Base-by-base conservation (phyloP, 1,140 invertebrate genomes). In the Capitella teleta region DNA sequence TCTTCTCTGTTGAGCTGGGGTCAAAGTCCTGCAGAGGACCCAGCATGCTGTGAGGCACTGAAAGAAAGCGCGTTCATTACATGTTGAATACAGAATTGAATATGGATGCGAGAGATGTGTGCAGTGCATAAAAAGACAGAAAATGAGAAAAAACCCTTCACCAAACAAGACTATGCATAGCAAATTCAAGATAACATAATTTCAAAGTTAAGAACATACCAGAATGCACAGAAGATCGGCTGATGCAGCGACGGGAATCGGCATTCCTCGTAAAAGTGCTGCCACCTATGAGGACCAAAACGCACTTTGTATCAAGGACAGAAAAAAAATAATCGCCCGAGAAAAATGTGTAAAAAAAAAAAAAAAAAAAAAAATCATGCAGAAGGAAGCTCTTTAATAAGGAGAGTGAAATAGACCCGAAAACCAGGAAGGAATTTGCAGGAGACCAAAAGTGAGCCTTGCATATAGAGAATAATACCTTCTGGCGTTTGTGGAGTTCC, bases 1-100 rank as follows among this genome's bases (percentile, higher is more conserved):
- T 56, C 28, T 49, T 37, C 45, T 37, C 49, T 1, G 45, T 51
- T 30, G 49, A 54, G n/a, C 40, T 54, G 19, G 57, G 52, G 2
- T 54, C 57, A 41, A 55, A 54, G 14, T 58, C 59, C 21, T 54
- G 44, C 2, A 62, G 51, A 14, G 58, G 57, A 2, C 58, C 61
- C 10, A 60, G 30, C 28, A 56, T 55, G 43, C 42, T 45, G 28
- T 45, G 23, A 1, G 28, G 28, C 43, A 45, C 23, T 45, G 23
- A 6, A 28, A 24, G 10, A 34, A 34, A 34, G 16, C 10, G 32
- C 32, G 32, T 10, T 34, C 32, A 10, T 34, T 10, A 34, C 16
- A 37, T 18, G n/a, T n/a, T n/a, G n/a, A n/a, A n/a, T n/a, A n/a
- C n/a, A n/a, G n/a, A n/a, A n/a, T n/a, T n/a, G n/a, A n/a, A n/a